A percentile compares a stretch with the other conserved stretches of the same genome.
phyloP scores from a whole-genome alignment of 1,140 invertebrate species.

The Heliothis virescens region DNA sequence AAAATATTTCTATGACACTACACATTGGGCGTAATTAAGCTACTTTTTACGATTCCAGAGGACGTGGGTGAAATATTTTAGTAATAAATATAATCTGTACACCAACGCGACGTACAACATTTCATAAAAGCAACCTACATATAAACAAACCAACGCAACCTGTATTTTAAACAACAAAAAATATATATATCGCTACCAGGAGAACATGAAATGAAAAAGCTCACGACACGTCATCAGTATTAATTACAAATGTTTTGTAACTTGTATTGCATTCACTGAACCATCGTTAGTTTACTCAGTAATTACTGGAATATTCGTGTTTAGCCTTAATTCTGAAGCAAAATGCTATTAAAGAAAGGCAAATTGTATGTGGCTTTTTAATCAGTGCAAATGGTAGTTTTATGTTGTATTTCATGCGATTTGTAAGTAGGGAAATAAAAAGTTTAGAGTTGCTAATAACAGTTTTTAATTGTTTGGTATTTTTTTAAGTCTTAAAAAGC shows the following conservation, averaged over 20 bases:
- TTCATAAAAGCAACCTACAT: too few species aligned
- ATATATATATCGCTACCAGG: not conserved
- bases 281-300: not conserved
- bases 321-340: not conserved
- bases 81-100: too few species aligned
- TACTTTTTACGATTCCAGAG: too few species aligned
- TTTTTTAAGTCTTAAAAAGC: too few species aligned
- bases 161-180: not conserved
- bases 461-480: too few species aligned
- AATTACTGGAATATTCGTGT: constrained; percentile 13
- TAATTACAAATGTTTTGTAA: constrained; percentile 21
- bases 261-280: not conserved
- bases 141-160: too few species aligned
- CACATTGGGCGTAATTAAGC: too few species aligned
- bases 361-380: not conserved
- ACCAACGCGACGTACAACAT: too few species aligned
- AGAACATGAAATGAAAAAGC: not conserved
- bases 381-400: not conserved
- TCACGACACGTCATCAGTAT: not conserved
- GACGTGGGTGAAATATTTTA: too few species aligned
- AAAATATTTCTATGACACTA: too few species aligned
- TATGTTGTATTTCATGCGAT: not conserved
- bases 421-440: too few species aligned
- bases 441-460: too few species aligned
- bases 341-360: not conserved